Percentiles rank a stretch among this genome's conserved stretches.
phyloP scores from a whole-genome alignment of 2,888 invertebrate species.

The Sphecodes monilicornis region DNA sequence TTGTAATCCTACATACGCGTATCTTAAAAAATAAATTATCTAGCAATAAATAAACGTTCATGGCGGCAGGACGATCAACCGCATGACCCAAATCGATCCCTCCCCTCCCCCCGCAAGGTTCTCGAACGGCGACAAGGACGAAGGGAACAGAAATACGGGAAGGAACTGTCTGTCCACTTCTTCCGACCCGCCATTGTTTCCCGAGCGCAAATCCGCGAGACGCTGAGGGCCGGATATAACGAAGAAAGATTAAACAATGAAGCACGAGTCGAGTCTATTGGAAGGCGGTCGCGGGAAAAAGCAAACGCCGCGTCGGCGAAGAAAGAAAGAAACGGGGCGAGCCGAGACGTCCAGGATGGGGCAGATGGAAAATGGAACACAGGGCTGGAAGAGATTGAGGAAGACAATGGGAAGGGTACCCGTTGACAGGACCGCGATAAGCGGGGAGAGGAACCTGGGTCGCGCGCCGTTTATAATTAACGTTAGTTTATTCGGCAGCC shows the following conservation, averaged over 20 bases:
- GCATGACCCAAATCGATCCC: neutral
- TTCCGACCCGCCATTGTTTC: neutral
- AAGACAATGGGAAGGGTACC: conserved; percentile 34
- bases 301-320: neutral
- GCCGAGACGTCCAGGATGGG: neutral
- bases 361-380: neutral
- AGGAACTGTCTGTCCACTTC: neutral
- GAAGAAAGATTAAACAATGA: conserved; percentile 68
- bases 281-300: neutral
- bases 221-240: conserved; percentile 39
- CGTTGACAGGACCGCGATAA: conserved; percentile 41
- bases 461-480: conserved; percentile 64
- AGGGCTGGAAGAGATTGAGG: conserved; percentile 47
- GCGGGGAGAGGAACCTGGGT: conserved; percentile 42
- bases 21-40: neutral
- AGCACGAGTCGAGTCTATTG: conserved; percentile 42
- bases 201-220: conserved; percentile 43
- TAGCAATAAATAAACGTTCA: neutral
- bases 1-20: neutral
- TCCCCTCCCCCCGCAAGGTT: neutral
- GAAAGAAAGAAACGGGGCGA: conserved; percentile 29
- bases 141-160: neutral
- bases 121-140: neutral
- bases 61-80: neutral
- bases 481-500: conserved; percentile 63